Evolutionary conservation across 2,888 invertebrate genomes (phyloP).

Genomic region (Ganaspis brasiliensis): DNA sequence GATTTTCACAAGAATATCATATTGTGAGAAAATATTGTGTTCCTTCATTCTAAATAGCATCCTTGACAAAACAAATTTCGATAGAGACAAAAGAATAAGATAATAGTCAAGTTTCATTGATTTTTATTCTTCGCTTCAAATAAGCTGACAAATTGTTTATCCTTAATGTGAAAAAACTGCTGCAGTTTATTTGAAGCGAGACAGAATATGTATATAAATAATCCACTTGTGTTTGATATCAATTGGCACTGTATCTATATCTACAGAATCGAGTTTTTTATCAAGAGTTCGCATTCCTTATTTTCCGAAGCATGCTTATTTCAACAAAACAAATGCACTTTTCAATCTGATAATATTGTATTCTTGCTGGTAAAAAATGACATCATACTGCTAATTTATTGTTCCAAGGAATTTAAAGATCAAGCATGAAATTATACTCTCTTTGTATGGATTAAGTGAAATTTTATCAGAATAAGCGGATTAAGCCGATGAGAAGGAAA

Average conservation of each 20-base stretch:
- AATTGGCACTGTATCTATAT: constrained; percentile 21
- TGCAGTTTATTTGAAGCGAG: not conserved
- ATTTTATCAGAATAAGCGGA: constrained; percentile 1
- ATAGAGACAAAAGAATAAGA: not conserved
- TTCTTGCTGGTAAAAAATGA: constrained; percentile 29
- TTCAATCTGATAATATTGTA: constrained; percentile 41
- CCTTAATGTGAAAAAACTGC: no score
- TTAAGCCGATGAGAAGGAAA: not conserved
- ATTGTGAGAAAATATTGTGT: constrained; percentile 56
- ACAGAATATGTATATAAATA: not conserved
- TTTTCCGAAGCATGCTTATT: constrained; percentile 25
- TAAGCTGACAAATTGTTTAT: not conserved
- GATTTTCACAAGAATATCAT: constrained; percentile 71
- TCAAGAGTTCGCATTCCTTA: constrained; percentile 34
- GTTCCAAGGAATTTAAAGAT: constrained; percentile 15
- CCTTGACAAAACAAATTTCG: not conserved
- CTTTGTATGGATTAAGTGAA: constrained; percentile 3
- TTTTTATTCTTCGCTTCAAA: not conserved
- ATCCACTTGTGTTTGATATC: constrained; percentile 23
- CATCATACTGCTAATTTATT: constrained; percentile 18
- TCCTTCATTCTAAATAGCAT: constrained; percentile 16
- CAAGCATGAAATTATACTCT: constrained; percentile 12
- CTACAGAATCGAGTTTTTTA: constrained; percentile 21
- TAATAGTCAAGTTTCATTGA: not conserved
- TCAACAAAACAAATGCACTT: constrained; percentile 41